Percentiles rank a stretch among this genome's conserved stretches.
These are phyloP conservation scores for Xestia sexstrigata DNA, from an alignment of 2,888 invertebrate species.

Conservation along the genomic window DNA sequence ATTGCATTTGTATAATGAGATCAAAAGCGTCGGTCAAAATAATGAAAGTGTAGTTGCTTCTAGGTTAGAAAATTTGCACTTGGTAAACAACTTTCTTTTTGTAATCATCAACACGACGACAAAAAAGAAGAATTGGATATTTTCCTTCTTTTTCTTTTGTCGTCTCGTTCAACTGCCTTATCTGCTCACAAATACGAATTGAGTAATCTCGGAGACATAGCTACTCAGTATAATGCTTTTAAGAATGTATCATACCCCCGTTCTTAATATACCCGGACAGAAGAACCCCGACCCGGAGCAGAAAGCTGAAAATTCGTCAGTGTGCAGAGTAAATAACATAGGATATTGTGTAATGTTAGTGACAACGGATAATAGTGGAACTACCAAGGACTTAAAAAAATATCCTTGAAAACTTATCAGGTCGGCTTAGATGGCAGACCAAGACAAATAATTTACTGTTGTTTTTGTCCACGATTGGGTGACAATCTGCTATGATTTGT, in stretches of 20 bases:
- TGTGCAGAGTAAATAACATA: neutral
- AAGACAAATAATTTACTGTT: slow-evolving; percentile 35
- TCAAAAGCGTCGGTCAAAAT: neutral
- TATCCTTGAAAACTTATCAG: slow-evolving; percentile 13
- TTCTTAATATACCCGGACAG: neutral
- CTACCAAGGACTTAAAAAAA: neutral
- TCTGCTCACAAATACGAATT: neutral
- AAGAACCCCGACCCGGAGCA: neutral
- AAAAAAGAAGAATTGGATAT: neutral
- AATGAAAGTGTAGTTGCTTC: neutral
- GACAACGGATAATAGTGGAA: neutral
- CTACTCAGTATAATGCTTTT: neutral
- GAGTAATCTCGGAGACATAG: neutral
- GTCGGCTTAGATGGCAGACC: neutral
- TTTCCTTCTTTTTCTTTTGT: neutral
- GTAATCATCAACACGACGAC: neutral
- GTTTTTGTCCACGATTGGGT: slow-evolving; percentile 44
- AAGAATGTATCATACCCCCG: neutral
- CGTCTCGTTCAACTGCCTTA: neutral
- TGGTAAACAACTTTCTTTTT: neutral
- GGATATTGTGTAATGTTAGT: neutral
- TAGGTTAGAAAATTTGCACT: no score
- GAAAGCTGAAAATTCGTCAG: neutral
- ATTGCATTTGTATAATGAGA: neutral
- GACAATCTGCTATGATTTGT: slow-evolving; percentile 59